These are phyloP conservation scores for Limnephilus marmoratus DNA, from an alignment of 2,888 invertebrate genomes.

Conservation along the genomic window DNA sequence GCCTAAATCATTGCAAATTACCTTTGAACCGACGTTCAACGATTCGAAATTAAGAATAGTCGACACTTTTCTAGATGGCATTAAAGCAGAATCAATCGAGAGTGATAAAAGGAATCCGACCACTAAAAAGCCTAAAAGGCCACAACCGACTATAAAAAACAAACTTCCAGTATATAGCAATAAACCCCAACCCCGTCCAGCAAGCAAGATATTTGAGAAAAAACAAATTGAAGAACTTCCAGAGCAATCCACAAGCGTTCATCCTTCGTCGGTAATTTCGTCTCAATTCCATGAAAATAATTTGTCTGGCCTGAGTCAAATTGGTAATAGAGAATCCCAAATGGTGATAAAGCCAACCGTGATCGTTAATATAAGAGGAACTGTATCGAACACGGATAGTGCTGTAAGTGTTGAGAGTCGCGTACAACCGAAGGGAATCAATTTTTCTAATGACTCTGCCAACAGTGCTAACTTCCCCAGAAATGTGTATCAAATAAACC, in stretches of 20 bases:
- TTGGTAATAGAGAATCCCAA: constrained; percentile 75
- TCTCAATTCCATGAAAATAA: constrained; percentile 70
- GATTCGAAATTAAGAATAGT: constrained; percentile 60
- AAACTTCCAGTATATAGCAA: constrained; percentile 46
- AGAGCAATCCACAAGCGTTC: constrained; percentile 3
- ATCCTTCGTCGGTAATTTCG: not conserved
- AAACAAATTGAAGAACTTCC: constrained; percentile 18
- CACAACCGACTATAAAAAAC: constrained; percentile 7
- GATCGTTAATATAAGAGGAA: constrained; percentile 74
- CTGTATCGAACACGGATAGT: constrained; percentile 72
- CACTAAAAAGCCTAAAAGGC: constrained; percentile 53
- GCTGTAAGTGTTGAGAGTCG: constrained; percentile 72
- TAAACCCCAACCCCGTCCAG: constrained; percentile 46
- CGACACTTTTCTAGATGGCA: constrained; percentile 56
- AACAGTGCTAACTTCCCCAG: constrained; percentile 68
- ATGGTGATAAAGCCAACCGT: constrained; percentile 75
- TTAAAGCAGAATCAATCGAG: constrained; percentile 46
- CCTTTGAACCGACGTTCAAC: constrained; percentile 54
- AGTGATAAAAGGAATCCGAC: constrained; percentile 30
- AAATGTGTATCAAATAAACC: constrained; percentile 75
- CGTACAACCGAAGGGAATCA: not conserved
- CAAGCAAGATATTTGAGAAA: constrained; percentile 22
- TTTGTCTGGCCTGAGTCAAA: constrained; percentile 75
- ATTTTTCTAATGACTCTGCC: constrained; percentile 59
- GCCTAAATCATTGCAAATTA: constrained; percentile 60